Conservation (phyloP, 2,113 vertebrate genomes). For the Paramisgurnus dabryanus region DNA sequence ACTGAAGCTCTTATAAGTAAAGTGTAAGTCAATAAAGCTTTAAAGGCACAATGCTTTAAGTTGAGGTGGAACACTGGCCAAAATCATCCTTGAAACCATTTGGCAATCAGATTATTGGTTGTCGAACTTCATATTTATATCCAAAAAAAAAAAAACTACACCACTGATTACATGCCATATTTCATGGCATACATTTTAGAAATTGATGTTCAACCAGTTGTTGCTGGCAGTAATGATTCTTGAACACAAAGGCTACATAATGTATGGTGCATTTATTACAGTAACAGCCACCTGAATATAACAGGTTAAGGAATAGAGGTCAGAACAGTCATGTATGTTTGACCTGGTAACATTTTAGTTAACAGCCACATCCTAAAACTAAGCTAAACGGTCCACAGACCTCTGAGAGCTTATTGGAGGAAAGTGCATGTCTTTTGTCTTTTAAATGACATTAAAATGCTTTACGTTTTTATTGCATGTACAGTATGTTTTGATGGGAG, state of each 20-base stretch:
- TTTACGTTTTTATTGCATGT: too few relatives aligned
- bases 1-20: too few relatives aligned
- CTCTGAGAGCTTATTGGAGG: not conserved
- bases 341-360: not conserved
- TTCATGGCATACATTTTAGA: not conserved
- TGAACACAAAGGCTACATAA: too few relatives aligned
- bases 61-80: not conserved
- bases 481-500: too few relatives aligned
- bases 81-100: not conserved
- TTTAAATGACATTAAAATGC: too few relatives aligned
- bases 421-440: not conserved
- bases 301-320: too few relatives aligned
- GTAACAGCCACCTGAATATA: not conserved
- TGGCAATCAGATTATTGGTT: constrained; percentile 1
- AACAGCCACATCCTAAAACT: not conserved
- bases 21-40: too few relatives aligned
- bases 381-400: not conserved
- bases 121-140: not conserved
- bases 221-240: not conserved
- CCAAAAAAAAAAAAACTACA: not conserved
- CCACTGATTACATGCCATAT: too few relatives aligned
- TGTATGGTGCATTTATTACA: not conserved
- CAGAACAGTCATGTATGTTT: not conserved
- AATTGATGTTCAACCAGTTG: not conserved
- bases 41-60: too few relatives aligned